Evolutionary conservation across 2,113 vertebrate species (phyloP), one percentile per base, ranked within the genome.

Genomic region (Microtus montanus): DNA sequence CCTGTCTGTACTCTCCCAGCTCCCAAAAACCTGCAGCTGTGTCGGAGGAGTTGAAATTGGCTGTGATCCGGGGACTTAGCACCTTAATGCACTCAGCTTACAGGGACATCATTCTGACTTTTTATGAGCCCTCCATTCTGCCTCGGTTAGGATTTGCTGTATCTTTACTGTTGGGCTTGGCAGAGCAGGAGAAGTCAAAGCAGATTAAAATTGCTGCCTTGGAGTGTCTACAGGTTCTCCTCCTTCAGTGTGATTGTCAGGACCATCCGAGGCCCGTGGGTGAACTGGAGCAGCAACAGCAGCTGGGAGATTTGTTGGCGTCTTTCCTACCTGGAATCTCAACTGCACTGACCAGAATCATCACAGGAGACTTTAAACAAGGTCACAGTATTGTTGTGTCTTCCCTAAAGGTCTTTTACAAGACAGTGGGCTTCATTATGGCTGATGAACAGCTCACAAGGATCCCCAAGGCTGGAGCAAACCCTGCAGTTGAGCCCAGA

Each of bases 251-350:
- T 7, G 98, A 99, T 89, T 99, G 99, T 95, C 92, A 91, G 28
- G 98, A 98, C 89, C 98, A 98, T 3, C 98, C 99, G 0, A 28
- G 74, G 1, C 84, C 93, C 0, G 96, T 98, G 0, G 96, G 97
- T 0, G 94, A 96, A 28, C 97, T 97, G 0, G 98, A 99, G 90
- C 96, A 66, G 3, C 91, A 66, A 2, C 91, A 88, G 84, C 91
- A 82, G 7, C 97, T 99, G 0, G 99, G 99, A 74, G 97, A 98
- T 74, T 96, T 99, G 30, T 98, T 99, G 96, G 99, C 99, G 41
- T 99, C 99, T 4, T 99, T 99, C 96, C 95, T 99, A 95, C 99
- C 99, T 0, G 99, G 99, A n/a, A 98, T 99, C 92, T 98, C 98
- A n/a, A 97, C 97, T 3, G 77, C 98, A 0, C 95, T 99, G 47